These are phyloP conservation scores for Cryptus armator DNA, from an alignment of 2,888 invertebrate species.

Conservation along the genomic window DNA sequence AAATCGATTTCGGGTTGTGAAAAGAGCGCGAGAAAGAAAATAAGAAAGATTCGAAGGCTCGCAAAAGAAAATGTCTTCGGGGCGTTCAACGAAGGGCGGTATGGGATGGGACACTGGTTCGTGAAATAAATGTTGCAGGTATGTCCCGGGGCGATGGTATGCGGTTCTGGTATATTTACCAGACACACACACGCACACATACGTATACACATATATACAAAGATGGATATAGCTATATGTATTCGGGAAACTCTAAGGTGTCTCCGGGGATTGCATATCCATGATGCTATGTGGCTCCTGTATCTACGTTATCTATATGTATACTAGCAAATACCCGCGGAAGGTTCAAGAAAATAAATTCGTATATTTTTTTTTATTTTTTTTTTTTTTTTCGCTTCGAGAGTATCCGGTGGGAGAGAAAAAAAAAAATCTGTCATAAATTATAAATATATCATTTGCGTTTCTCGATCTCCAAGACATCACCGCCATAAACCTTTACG, in stretches of 20 bases:
- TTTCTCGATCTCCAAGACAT: conserved; percentile 1
- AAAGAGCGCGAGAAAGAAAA: neutral
- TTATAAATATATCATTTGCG: conserved; percentile 6
- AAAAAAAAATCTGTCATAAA: conserved; percentile 10
- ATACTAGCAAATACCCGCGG: neutral
- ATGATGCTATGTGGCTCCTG: neutral
- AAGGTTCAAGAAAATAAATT: conserved; percentile 2
- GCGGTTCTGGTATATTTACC: conserved; percentile 23
- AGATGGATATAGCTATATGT: neutral
- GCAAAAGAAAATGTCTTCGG: conserved; percentile 21
- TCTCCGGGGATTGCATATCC: conserved; percentile 19
- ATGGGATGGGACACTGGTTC: conserved; percentile 2
- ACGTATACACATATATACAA: neutral
- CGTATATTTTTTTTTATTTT: neutral
- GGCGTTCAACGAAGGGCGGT: neutral
- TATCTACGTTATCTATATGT: neutral
- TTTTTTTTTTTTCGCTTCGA: neutral
- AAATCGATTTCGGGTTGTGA: conserved; percentile 25
- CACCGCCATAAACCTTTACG: neutral
- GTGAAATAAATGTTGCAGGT: conserved; percentile 38
- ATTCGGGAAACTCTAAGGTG: conserved; percentile 29
- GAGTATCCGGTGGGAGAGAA: neutral
- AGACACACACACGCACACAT: neutral
- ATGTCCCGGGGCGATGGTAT: conserved; percentile 10
- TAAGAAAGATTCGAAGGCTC: neutral